These are phyloP conservation scores for Charina bottae DNA, from an alignment of 2,113 vertebrate genomes.

Conservation along the genomic window DNA sequence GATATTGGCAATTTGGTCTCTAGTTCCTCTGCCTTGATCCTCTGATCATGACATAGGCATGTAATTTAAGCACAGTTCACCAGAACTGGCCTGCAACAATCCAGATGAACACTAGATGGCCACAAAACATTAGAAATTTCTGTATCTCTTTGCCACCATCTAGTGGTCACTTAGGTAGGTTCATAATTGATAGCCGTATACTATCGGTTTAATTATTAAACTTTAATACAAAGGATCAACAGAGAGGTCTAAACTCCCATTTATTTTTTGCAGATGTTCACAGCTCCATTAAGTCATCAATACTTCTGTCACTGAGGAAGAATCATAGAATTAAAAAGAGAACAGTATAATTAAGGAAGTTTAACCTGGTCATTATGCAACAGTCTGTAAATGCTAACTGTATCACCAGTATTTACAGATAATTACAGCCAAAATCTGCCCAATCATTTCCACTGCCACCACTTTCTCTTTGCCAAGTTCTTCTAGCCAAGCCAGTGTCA, in stretches of 20 bases:
- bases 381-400: constrained; percentile 41
- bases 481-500: neutral
- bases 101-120: neutral
- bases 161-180: neutral
- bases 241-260: constrained; percentile 55
- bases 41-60: constrained; percentile 50
- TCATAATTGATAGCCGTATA: neutral
- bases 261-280: constrained; percentile 62
- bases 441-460: neutral
- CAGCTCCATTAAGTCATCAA: constrained; percentile 62
- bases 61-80: constrained; percentile 47
- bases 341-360: constrained; percentile 52
- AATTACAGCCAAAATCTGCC: neutral
- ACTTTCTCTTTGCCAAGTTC: neutral
- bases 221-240: constrained; percentile 58
- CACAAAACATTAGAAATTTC: neutral
- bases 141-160: neutral
- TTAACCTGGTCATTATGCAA: constrained; percentile 46
- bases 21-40: too few relatives aligned
- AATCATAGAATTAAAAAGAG: constrained; percentile 48
- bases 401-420: neutral
- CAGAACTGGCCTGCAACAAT: neutral
- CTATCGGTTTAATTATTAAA: too few relatives aligned
- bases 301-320: constrained; percentile 47
- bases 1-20: too few relatives aligned